Base-by-base conservation (phyloP, 2,113 vertebrate species). In the Cettia cetti region DNA sequence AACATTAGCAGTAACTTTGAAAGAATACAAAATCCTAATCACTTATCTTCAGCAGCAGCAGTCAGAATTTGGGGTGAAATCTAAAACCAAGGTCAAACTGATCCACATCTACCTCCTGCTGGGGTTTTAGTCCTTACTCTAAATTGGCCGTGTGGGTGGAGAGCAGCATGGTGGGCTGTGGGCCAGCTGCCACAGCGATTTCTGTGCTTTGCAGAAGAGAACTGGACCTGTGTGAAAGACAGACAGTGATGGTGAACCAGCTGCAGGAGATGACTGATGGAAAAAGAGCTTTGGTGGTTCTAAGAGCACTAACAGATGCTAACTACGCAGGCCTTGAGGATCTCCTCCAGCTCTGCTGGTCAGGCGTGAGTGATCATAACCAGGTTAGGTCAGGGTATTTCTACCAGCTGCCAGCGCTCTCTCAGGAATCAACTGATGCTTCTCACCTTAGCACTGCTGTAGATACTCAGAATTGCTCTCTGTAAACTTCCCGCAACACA, bases 171-270 rank as follows among this genome's bases (percentile, higher is more conserved):
- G 33, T 40, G 52, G 31, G 39, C 30, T 4, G 3, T 28, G n/a
- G 40, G 7, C 39, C 19, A 45, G 30, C 15, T 57, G 47, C 26
- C 22, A 26, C 0, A 1, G 40, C 47, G 78, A 1, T 4, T 33
- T 44, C 81, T n/a, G 47, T 30, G 3, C 52, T 42, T 44, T 21
- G 35, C 26, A 65, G 49, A 9, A 69, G 17, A 47, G 39, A 90
- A 56, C 16, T 0, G 3, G 2, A 1, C 12, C 71, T 26, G 13
- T 6, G 2, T 37, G 3, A 1, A 68, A 61, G 66, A 44, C 47
- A 84, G 42, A 37, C 8, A 9, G 35, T 40, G 33, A 42, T 0
- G 0, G 53, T 2, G 2, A 6, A 20, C 7, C 2, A 1, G 37
- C 24, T 56, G 37, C 11, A 42, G 35, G 1, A 2, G 37, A 26